These are phyloP conservation scores for Heliconius congener DNA, from an alignment of 1,140 invertebrate species.

Conservation along the genomic window DNA sequence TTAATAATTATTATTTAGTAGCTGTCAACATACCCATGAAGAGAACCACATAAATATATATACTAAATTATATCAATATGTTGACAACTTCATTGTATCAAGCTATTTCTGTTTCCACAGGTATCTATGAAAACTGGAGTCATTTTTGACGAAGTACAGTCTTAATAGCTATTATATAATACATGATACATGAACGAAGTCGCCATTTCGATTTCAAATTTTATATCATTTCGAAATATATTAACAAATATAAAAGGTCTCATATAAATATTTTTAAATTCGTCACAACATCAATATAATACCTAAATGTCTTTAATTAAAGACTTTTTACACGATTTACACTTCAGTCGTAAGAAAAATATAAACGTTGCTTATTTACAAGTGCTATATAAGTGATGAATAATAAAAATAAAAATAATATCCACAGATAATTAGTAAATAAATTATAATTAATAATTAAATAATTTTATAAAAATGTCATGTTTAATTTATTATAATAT, in stretches of 20 bases:
- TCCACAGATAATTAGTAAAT: neutral
- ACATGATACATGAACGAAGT: too few species aligned
- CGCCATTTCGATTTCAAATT: too few species aligned
- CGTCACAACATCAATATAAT: conserved; percentile 51
- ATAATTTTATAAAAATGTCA: neutral
- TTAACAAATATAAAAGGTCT: too few species aligned
- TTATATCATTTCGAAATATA: too few species aligned
- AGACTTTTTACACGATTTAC: conserved; percentile 65
- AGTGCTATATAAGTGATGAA: conserved; percentile 4
- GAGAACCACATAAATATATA: too few species aligned
- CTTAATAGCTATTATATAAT: too few species aligned
- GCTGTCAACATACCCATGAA: too few species aligned
- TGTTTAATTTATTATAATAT: neutral
- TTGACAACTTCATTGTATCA: too few species aligned
- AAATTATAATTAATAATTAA: neutral
- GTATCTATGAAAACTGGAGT: too few species aligned
- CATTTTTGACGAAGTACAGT: neutral
- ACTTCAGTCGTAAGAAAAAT: conserved; percentile 67
- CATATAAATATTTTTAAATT: conserved; percentile 21
- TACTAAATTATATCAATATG: too few species aligned
- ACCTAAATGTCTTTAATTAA: conserved; percentile 57
- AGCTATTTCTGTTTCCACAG: too few species aligned
- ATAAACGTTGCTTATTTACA: conserved; percentile 12
- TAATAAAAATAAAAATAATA: neutral
- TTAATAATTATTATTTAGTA: too few species aligned